Base-by-base conservation (phyloP, 1,140 invertebrate species). In the Ectropis grisescens region DNA sequence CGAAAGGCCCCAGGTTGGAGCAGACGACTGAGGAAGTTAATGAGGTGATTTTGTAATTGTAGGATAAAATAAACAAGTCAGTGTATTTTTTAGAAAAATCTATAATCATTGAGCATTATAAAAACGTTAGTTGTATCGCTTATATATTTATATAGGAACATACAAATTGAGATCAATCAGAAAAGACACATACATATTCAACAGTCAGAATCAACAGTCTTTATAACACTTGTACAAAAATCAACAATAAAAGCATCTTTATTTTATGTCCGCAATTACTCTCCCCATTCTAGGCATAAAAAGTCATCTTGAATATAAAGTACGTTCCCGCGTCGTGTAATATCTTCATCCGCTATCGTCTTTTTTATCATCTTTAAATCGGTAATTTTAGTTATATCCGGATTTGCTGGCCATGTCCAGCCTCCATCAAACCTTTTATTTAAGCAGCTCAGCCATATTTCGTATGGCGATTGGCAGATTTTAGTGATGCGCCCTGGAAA, bases 281-380 rank as follows among this genome's bases (percentile, higher is more conserved):
- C 25, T 26, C 25, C 25, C 25, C 25, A 26, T 26, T 26, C 25
- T 10, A 26, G 25, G 25, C 25, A 26, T n/a, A 26, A 26, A 26
- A 26, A 26, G 25, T 26, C 25, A 26, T 4, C 25, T 26, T 26
- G 25, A 26, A 26, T 6, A 26, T 26, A n/a, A 26, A 26, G 4
- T 6, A 26, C 25, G 25, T 26, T 26, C n/a, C 11, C 7, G 25
- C 25, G 25, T 26, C 25, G 25, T 6, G 25, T 26, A n/a, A 26
- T 26, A 10, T 26, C 10, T 26, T 26, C 25, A 26, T 26, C 25
- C 2, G 25, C 25, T 26, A 26, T 26, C 25, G 25, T 10, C 25
- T 26, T 26, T 26, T 26, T 26, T 26, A 26, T 26, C 25, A 26
- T 26, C 25, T 26, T 26, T 26, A n/a, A 26, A 26, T 26, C 25